Evolutionary conservation across 2,797 vertebrate genomes (phyloP), one percentile per base, ranked within the genome.

Genomic region (Mormyrops attenuatus): DNA sequence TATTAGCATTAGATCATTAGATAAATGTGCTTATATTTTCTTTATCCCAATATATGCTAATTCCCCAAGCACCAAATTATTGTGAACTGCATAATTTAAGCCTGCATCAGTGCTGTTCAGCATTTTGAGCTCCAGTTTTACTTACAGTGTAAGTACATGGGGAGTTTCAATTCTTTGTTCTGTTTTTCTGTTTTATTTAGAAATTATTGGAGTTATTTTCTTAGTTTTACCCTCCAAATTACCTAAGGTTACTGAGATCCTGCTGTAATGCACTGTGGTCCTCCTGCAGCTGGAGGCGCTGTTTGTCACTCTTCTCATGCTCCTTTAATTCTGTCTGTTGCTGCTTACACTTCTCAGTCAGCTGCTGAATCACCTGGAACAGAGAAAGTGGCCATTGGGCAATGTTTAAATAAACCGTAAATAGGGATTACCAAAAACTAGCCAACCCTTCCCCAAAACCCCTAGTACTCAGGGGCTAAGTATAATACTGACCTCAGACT

Each of bases 341-440:
- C 92, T 93, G 91, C 90, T 94, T 91, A 90, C 95, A 94, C 91
- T 93, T 95, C 30, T 92, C 93, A 3, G 92, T 95, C n/a, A 96
- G 92, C 91, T 95, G 94, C 88, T 95, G 89, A 84, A 94, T 89
- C 92, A 93, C 93, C 96, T 96, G 88, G 3, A 84, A 88, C 90
- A 73, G 52, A 44, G 85, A 38, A 50, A 84, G 2, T 44, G 87
- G 44, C 50, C 3, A 5, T 73, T 17, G 1, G 9, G 53, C 34
- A 60, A 38, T 7, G 85, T 82, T 82, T 44, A 47, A 44, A n/a
- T 82, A 44, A 44, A 47, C 38, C 20, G 44, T 82, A 82, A 82
- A 20, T 34, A 34, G 30, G 13, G 4, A 69, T 34, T 69, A 11
- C 11, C 66, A 34, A 69, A 69, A 69, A 15, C 11, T 34, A 69